phyloP scores from a whole-genome alignment of 2,797 vertebrate species.

The Notolabrus celidotus region DNA sequence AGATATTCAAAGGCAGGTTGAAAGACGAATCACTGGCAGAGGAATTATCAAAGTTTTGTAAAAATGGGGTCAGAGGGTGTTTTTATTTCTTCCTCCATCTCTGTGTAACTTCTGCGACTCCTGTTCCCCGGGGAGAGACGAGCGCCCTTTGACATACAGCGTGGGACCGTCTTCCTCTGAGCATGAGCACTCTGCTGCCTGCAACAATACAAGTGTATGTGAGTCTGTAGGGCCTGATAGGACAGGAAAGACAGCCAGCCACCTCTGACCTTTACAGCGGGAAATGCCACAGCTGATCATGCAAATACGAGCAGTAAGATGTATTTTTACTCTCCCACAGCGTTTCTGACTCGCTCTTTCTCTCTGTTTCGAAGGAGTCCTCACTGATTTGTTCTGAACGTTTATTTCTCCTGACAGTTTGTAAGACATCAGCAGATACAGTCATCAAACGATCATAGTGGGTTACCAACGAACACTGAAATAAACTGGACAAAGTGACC shows the following conservation, averaged over 20 bases:
- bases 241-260: conserved; percentile 9
- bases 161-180: conserved; percentile 24
- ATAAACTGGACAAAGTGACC: no score
- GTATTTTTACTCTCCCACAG: conserved; percentile 6
- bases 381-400: neutral
- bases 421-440: neutral
- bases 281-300: conserved; percentile 28
- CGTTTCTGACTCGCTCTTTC: neutral
- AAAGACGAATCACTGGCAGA: conserved; percentile 1
- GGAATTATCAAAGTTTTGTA: neutral
- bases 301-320: neutral
- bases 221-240: neutral
- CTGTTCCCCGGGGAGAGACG: conserved; percentile 6
- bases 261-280: conserved; percentile 38
- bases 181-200: conserved; percentile 12
- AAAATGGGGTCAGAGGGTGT: conserved; percentile 10
- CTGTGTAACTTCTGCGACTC: conserved; percentile 1
- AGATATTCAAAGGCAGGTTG: neutral
- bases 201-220: conserved; percentile 5
- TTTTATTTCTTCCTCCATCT: conserved; percentile 7
- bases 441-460: no score
- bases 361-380: neutral
- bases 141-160: conserved; percentile 33
- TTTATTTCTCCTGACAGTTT: neutral
- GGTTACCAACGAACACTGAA: no score